These are phyloP conservation scores for Drosophila kikkawai DNA, from an alignment of 1,140 invertebrate species.

Conservation along the genomic window DNA sequence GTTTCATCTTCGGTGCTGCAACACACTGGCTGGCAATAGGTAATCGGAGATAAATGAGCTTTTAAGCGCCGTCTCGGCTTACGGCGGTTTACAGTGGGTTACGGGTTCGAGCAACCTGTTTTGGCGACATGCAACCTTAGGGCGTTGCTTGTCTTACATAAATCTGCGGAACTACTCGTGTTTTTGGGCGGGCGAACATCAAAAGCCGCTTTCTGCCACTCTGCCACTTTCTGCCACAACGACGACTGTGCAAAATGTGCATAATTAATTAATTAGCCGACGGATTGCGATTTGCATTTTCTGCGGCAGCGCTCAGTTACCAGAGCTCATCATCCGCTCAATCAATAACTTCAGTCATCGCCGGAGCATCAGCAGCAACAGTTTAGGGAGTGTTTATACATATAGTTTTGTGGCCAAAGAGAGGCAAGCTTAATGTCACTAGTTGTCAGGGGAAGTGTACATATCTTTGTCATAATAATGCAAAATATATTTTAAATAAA, in stretches of 20 bases:
- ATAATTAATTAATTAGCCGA: conserved; percentile 81
- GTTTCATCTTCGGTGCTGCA: conserved; percentile 58
- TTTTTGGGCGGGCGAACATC: conserved; percentile 72
- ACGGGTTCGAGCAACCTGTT: conserved; percentile 28
- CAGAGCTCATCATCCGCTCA: conserved; percentile 20
- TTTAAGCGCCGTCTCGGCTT: conserved; percentile 65
- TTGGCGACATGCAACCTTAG: conserved; percentile 41
- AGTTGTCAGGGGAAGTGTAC: not conserved
- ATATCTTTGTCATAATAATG: not conserved
- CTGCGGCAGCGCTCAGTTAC: conserved; percentile 30
- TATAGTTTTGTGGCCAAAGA: conserved; percentile 4
- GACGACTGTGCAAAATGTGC: conserved; percentile 67
- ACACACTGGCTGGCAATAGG: conserved; percentile 49
- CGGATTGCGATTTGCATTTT: conserved; percentile 55
- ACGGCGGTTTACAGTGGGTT: conserved; percentile 19
- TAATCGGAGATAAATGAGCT: conserved; percentile 78
- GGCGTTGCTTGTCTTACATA: conserved; percentile 78
- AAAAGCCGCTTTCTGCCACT: conserved; percentile 54
- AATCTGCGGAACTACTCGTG: conserved; percentile 71
- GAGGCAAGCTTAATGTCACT: not conserved
- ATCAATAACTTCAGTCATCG: conserved; percentile 40
- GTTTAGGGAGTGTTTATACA: conserved; percentile 1
- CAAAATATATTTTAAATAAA: not conserved
- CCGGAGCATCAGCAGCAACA: conserved; percentile 13
- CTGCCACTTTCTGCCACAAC: conserved; percentile 46